Evolutionary conservation across 2,888 invertebrate genomes (phyloP).

Genomic region (Napeogenes sylphis): DNA sequence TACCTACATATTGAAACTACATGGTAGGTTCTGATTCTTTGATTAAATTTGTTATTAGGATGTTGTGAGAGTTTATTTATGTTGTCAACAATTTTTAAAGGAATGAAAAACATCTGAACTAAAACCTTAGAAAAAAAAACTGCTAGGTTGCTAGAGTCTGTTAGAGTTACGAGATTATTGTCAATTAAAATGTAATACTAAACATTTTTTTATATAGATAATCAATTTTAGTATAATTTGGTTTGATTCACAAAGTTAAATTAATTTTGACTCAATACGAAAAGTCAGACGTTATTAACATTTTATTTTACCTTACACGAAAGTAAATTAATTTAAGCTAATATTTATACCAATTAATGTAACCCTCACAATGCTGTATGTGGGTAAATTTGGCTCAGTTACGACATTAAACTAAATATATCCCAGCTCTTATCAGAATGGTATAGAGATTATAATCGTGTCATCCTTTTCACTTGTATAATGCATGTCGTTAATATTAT

Average conservation of each 20-base stretch:
- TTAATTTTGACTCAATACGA: too few relatives aligned
- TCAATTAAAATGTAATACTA: too few relatives aligned
- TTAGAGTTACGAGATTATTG: too few relatives aligned
- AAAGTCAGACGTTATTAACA: not conserved
- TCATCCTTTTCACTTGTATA: slow-evolving; percentile 32
- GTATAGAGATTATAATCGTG: slow-evolving; percentile 37
- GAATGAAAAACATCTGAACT: too few relatives aligned
- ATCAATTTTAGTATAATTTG: not conserved
- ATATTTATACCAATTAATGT: slow-evolving; percentile 57
- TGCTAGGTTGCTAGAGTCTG: too few relatives aligned
- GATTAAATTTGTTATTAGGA: too few relatives aligned
- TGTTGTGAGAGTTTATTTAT: too few relatives aligned
- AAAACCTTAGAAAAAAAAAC: not conserved
- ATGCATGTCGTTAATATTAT: slow-evolving; percentile 66
- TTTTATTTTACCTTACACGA: not conserved
- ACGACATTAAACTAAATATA: slow-evolving; percentile 16
- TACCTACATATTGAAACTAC: too few relatives aligned
- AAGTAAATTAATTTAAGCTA: slow-evolving; percentile 38
- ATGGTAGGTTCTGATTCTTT: too few relatives aligned
- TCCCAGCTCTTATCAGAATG: slow-evolving; percentile 29
- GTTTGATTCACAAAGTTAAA: too few relatives aligned
- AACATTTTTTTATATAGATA: too few relatives aligned
- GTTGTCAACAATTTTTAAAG: too few relatives aligned
- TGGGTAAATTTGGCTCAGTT: slow-evolving; percentile 21
- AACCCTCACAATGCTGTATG: slow-evolving; percentile 38